A percentile compares a stretch with the other conserved stretches of the same genome.
phyloP scores from a whole-genome alignment of 1,140 invertebrate species.

The Belonocnema kinseyi region DNA sequence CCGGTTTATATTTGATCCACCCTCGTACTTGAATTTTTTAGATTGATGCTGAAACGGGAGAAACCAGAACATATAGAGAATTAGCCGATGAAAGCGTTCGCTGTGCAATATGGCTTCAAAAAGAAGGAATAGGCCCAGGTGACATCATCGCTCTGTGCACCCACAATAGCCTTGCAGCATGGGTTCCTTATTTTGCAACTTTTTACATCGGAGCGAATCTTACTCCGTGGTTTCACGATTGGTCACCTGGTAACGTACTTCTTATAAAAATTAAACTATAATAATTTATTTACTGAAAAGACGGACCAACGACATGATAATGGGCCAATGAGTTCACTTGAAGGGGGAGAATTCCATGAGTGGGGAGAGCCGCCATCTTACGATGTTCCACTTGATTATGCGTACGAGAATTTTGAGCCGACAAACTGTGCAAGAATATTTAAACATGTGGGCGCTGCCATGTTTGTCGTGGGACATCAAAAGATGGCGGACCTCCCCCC shows the following conservation, averaged over 20 bases:
- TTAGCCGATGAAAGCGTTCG: slow-evolving; percentile 66
- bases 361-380: too few species aligned
- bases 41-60: slow-evolving; percentile 73
- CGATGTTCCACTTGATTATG: too few species aligned
- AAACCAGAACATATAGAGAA: slow-evolving; percentile 66
- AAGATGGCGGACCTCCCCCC: too few species aligned
- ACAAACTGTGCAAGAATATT: too few species aligned
- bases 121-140: slow-evolving; percentile 63
- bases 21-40: not conserved
- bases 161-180: slow-evolving; percentile 69
- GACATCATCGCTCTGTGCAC: slow-evolving; percentile 71
- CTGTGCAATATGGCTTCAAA: slow-evolving; percentile 68
- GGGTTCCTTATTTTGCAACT: slow-evolving; percentile 71
- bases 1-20: too few species aligned
- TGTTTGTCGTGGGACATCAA: too few species aligned
- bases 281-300: not conserved
- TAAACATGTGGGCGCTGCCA: too few species aligned
- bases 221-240: slow-evolving; percentile 49
- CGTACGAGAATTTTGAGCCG: too few species aligned
- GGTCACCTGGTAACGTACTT: slow-evolving; percentile 27
- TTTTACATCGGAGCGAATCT: slow-evolving; percentile 68
- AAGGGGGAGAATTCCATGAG: too few species aligned
- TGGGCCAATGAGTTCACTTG: too few species aligned
- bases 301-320: too few species aligned
- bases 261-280: slow-evolving; percentile 9